Percentiles rank a stretch among this genome's conserved stretches.
phyloP scores from a whole-genome alignment of 1,140 invertebrate species.

The Ptiloglossa arizonensis region DNA sequence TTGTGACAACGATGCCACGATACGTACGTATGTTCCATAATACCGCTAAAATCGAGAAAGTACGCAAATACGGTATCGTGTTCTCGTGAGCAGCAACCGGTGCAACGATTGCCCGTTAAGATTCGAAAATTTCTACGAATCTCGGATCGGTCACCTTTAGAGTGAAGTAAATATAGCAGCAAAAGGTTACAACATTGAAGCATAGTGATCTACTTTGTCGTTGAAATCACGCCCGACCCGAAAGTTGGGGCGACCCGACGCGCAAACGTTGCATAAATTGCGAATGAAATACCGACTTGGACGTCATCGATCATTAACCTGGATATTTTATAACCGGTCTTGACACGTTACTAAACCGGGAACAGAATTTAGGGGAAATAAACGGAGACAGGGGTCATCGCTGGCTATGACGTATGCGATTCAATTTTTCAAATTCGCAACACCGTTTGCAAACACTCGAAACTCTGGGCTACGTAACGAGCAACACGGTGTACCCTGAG shows the following conservation, averaged over 20 bases:
- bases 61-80: no score
- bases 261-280: constrained; percentile 2
- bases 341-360: background rate
- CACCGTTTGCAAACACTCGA: background rate
- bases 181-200: constrained; percentile 9
- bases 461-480: background rate
- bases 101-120: no score
- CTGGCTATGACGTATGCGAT: background rate
- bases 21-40: no score
- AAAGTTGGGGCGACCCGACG: constrained; percentile 2
- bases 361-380: constrained; percentile 11
- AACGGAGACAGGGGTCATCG: background rate
- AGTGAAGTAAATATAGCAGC: background rate
- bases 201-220: constrained; percentile 11
- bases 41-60: no score
- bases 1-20: no score
- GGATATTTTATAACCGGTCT: constrained; percentile 10
- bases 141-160: background rate
- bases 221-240: constrained; percentile 29
- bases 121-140: background rate
- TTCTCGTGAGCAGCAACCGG: no score
- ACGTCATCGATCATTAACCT: constrained; percentile 19
- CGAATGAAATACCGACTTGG: background rate
- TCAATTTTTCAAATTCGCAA: background rate
- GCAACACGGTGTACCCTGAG: background rate